Evolutionary conservation across 2,888 invertebrate species (phyloP).

Genomic region (Aphodius sticticus): DNA sequence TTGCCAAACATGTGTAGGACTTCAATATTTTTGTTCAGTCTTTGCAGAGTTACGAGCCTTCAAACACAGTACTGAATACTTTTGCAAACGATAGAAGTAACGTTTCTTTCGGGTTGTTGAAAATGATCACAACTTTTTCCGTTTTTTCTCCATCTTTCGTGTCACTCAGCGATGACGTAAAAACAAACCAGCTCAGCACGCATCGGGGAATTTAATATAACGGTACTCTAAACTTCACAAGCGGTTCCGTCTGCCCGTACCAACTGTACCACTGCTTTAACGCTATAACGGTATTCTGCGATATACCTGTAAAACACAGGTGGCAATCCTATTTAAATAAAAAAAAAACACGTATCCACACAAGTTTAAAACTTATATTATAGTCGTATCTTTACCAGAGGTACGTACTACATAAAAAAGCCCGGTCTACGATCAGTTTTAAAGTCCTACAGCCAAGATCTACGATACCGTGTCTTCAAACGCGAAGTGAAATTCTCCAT

Average conservation of each 20-base stretch:
- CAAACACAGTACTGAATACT: too few relatives aligned
- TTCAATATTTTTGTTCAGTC: too few relatives aligned
- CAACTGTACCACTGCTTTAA: background rate
- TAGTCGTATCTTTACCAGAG: background rate
- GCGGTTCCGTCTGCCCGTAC: background rate
- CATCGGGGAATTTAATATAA: background rate
- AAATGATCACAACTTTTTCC: background rate
- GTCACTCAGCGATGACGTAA: background rate
- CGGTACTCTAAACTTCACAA: background rate
- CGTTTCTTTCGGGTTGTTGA: too few relatives aligned
- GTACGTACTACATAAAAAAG: too few relatives aligned
- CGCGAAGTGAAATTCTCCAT: background rate
- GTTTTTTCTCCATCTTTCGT: background rate
- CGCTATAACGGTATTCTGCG: background rate
- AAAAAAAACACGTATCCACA: background rate
- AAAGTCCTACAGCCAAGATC: too few relatives aligned
- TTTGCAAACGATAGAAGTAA: too few relatives aligned
- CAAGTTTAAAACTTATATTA: background rate
- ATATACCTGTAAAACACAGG: background rate
- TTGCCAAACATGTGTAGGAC: too few relatives aligned
- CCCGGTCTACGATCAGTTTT: too few relatives aligned
- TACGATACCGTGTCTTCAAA: too few relatives aligned
- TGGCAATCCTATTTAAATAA: background rate
- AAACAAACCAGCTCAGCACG: background rate
- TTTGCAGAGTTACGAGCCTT: too few relatives aligned